phyloP scores from a whole-genome alignment of 2,888 invertebrate species.

The Pasiphila rectangulata region DNA sequence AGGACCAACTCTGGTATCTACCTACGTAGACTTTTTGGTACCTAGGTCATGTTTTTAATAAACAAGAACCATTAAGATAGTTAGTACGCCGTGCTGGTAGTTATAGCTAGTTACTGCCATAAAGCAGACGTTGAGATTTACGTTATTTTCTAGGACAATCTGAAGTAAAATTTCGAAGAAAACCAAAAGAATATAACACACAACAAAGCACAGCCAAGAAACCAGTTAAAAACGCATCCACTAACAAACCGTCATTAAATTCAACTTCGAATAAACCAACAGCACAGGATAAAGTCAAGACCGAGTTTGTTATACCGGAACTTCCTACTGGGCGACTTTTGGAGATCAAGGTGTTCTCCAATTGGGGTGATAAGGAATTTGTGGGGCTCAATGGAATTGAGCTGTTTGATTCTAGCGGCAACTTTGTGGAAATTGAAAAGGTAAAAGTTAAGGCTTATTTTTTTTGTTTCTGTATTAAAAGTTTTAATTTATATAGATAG shows the following conservation, averaged over 20 bases:
- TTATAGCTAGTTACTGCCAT: too few species aligned
- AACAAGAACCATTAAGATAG: too few species aligned
- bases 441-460: constrained; percentile 68
- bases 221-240: constrained; percentile 43
- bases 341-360: constrained; percentile 84
- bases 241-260: constrained; percentile 46
- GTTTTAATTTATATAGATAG: too few species aligned
- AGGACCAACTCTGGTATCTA: constrained; percentile 3
- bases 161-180: constrained; percentile 44
- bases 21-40: too few species aligned
- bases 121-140: too few species aligned
- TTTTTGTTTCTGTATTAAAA: too few species aligned
- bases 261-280: constrained; percentile 43
- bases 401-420: constrained; percentile 84
- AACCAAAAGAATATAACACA: constrained; percentile 40
- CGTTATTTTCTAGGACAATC: constrained; percentile 39
- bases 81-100: too few species aligned
- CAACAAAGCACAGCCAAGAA: constrained; percentile 40
- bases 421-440: constrained; percentile 80
- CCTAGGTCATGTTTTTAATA: too few species aligned
- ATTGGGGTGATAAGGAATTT: constrained; percentile 90
- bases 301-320: constrained; percentile 87
- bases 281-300: constrained; percentile 48
- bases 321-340: constrained; percentile 85
- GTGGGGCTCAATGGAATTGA: constrained; percentile 90